Conservation (phyloP, 2,888 invertebrate genomes). For the Beris chalybata region DNA sequence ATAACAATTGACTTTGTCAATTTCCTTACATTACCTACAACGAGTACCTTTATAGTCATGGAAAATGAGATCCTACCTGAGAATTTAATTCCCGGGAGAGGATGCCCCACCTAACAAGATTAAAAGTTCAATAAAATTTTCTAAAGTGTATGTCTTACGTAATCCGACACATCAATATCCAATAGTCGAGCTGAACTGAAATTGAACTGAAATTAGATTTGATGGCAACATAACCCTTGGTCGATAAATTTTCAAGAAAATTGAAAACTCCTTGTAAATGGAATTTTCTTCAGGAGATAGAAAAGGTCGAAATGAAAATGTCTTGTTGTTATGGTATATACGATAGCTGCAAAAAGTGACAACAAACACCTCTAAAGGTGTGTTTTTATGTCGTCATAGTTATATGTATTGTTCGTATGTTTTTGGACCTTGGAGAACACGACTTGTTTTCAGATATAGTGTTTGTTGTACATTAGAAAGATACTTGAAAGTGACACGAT, state of each 20-base stretch:
- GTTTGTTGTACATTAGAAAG: too few relatives aligned
- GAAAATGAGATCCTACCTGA: too few relatives aligned
- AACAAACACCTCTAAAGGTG: too few relatives aligned
- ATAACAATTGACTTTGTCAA: too few relatives aligned
- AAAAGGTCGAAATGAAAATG: conserved; percentile 17
- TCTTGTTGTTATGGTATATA: neutral
- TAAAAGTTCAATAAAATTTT: conserved; percentile 30
- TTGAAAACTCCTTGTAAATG: conserved; percentile 27
- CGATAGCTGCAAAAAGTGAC: neutral
- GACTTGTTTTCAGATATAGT: too few relatives aligned
- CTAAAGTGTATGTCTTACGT: conserved; percentile 7
- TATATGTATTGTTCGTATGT: too few relatives aligned
- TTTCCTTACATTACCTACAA: too few relatives aligned
- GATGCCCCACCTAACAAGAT: conserved; percentile 21
- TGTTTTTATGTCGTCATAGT: too few relatives aligned
- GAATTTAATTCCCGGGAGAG: neutral
- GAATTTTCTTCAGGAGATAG: conserved; percentile 18
- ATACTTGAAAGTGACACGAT: too few relatives aligned
- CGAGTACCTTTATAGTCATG: too few relatives aligned
- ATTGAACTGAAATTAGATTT: conserved; percentile 33
- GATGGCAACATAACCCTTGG: conserved; percentile 32
- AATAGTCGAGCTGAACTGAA: conserved; percentile 24
- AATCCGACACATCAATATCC: conserved; percentile 28
- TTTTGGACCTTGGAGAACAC: too few relatives aligned
- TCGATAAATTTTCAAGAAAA: conserved; percentile 31